Evolutionary conservation across 2,797 vertebrate genomes (phyloP).

Genomic region (Percopsis omiscomaycus): DNA sequence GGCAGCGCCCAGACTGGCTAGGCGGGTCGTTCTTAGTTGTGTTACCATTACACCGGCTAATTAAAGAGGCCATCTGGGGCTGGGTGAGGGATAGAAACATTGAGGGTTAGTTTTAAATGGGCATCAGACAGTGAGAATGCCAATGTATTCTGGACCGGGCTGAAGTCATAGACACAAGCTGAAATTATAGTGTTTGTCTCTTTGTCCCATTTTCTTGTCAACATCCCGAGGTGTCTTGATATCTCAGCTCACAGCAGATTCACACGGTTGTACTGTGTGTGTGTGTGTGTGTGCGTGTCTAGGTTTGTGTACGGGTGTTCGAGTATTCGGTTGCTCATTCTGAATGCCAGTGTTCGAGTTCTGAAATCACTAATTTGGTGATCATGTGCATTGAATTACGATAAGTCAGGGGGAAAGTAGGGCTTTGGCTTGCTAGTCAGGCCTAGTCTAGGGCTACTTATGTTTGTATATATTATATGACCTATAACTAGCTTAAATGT

Average conservation of each 20-base stretch:
- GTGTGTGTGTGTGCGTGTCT: conserved; percentile 6
- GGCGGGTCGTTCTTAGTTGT: conserved; percentile 36
- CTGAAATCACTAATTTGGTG: too few relatives aligned
- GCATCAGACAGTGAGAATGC: conserved; percentile 15
- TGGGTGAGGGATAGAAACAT: conserved; percentile 23
- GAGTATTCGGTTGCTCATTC: not conserved
- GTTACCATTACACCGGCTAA: conserved; percentile 40
- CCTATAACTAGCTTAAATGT: too few relatives aligned
- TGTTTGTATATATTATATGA: too few relatives aligned
- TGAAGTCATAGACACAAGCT: conserved; percentile 13
- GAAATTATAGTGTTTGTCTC: conserved; percentile 30
- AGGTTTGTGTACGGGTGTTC: not conserved
- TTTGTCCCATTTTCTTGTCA: conserved; percentile 7
- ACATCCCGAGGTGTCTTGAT: conserved; percentile 14
- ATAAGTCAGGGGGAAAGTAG: too few relatives aligned
- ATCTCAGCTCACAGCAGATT: conserved; percentile 13
- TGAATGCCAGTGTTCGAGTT: too few relatives aligned
- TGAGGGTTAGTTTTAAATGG: conserved; percentile 19
- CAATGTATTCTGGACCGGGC: conserved; percentile 6
- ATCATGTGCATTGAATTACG: too few relatives aligned
- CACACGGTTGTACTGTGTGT: not conserved
- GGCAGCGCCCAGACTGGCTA: not conserved
- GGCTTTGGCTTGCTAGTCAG: too few relatives aligned
- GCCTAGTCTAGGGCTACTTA: too few relatives aligned
- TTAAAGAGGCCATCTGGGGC: conserved; percentile 49